Base-by-base conservation (phyloP, 1,140 invertebrate genomes). In the Leguminivora glycinivorella region DNA sequence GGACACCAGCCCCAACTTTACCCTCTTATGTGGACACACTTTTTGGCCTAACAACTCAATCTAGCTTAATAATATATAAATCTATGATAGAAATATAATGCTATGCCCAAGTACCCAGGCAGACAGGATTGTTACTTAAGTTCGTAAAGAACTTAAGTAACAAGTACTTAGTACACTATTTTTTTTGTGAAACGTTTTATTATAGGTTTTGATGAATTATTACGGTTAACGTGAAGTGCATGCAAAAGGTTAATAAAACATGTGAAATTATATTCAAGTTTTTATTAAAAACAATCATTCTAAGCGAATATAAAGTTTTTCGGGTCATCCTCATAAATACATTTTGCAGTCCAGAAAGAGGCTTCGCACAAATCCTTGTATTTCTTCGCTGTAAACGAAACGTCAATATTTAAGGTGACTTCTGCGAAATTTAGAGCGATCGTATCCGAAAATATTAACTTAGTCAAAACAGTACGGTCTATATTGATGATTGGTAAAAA, bases 281-380 rank as follows among this genome's bases (percentile, higher is more conserved):
- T 25, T 25, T 60, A 60, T 60, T 60, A 14, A n/a, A n/a, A n/a
- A 14, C 12, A 29, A 25, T 7, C 63, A 12, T 66, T 40, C 24
- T 75, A 85, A 6, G 80, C 74, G 68, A 84, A 87, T 26, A 87
- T 58, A 60, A 87, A 87, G 68, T 79, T 76, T 68, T 79, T 74
- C 0, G 84, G 84, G 14, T 85, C 80, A 19, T 75, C 72, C 12
- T 85, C 82, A 38, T 87, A 87, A 58, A 87, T 78, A 52, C 84
- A 87, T 38, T 83, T 85, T 0, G 83, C 77, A 7, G 78, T 76
- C 76, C 77, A 83, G 70, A 72, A 87, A 0, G 85, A 81, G 1
- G 76, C 78, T 68, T 85, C 85, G 60, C 85, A 87, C 10, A 87
- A 19, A 66, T 87, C 83, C 58, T 84, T 82, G 72, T 85, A 84